phyloP scores from a whole-genome alignment of 2,797 vertebrate species.

The Galago senegalensis region DNA sequence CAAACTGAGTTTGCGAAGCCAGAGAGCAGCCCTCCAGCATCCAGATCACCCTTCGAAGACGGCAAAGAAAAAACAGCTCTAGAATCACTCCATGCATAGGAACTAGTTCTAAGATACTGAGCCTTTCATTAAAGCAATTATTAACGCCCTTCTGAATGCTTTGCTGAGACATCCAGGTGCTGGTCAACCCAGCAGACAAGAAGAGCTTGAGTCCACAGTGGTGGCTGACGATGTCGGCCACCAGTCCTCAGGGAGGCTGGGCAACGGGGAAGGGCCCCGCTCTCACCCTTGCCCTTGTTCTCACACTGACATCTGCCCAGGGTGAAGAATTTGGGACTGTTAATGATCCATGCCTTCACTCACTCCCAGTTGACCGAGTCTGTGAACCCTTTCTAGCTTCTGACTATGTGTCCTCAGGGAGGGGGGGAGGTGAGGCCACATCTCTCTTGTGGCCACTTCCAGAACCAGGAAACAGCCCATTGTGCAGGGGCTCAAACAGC shows the following conservation, averaged over 20 bases:
- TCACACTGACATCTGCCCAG: not conserved
- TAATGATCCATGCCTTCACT: fast-evolving
- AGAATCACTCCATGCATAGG: not conserved
- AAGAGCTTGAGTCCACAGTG: not conserved
- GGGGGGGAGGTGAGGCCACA: not conserved
- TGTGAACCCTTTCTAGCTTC: not conserved
- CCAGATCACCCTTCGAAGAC: not conserved
- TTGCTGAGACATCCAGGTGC: not conserved
- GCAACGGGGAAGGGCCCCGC: not conserved
- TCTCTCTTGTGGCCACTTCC: not conserved
- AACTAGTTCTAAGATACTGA: not conserved
- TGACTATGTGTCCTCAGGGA: not conserved
- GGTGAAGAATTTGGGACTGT: not conserved
- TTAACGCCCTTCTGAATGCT: not conserved
- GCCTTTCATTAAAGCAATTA: not conserved
- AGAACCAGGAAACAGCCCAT: not conserved
- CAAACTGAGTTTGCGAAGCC: slow-evolving; percentile 52
- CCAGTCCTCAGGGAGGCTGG: not conserved
- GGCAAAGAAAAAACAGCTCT: not conserved
- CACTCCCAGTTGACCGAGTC: fast-evolving
- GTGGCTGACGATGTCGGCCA: too few relatives aligned
- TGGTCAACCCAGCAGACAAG: not conserved
- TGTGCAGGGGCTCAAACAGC: too few relatives aligned
- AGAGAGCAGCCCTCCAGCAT: not conserved
- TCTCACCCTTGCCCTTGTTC: fast-evolving